Evolutionary conservation across 2,797 vertebrate genomes (phyloP).

Genomic region (Nyctibius grandis): DNA sequence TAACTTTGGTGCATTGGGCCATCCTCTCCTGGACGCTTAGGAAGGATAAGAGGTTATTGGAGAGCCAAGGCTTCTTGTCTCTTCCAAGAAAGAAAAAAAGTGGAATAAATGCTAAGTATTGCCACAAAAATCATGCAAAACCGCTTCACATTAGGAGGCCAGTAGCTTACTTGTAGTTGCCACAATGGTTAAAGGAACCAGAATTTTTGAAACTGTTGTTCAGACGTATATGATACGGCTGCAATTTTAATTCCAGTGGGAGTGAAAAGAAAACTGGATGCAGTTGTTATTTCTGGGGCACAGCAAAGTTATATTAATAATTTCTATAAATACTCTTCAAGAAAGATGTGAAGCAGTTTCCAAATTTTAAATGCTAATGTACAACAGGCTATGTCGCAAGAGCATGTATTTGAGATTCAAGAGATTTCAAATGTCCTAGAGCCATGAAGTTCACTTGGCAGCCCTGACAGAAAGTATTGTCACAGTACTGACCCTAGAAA

Average conservation of each 20-base stretch:
- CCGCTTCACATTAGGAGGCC: not conserved
- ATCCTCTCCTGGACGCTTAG: not conserved
- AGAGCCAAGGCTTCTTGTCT: not conserved
- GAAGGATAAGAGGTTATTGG: not conserved
- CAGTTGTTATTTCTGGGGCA: not conserved
- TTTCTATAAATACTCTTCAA: not conserved
- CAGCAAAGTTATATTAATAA: not conserved
- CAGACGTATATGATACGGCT: not conserved
- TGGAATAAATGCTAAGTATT: not conserved
- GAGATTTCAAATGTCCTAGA: not conserved
- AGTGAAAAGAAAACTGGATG: not conserved
- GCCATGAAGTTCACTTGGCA: not conserved
- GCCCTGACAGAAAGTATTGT: not conserved
- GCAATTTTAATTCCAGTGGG: not conserved
- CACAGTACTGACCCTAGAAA: not conserved
- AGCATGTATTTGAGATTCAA: not conserved
- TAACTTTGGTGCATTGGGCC: not conserved
- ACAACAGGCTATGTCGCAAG: not conserved
- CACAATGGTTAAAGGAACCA: not conserved
- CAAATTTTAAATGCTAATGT: not conserved
- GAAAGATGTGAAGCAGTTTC: not conserved
- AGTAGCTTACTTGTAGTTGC: not conserved
- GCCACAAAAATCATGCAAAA: not conserved
- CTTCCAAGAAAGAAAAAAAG: not conserved
- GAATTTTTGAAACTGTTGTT: not conserved